Conservation (phyloP, 2,888 invertebrate genomes). For the Lasioglossum vierecki region DNA sequence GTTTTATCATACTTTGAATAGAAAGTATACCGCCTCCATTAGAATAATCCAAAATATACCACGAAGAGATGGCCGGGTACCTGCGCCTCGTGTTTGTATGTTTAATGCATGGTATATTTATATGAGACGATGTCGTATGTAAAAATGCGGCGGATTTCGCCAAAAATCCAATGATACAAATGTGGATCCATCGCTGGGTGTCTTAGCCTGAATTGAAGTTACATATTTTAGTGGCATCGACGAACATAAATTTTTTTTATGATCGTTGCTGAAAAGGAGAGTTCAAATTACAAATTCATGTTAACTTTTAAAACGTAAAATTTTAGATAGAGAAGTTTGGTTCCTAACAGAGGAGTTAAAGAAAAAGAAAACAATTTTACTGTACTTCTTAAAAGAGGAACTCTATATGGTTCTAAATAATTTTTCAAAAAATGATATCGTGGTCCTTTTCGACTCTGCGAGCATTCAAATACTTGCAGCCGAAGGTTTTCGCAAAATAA, state of each 20-base stretch:
- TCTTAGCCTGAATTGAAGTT: background rate
- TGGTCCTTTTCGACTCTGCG: too few species aligned
- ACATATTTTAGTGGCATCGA: background rate
- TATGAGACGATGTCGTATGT: background rate
- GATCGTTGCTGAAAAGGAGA: background rate
- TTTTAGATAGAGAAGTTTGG: background rate
- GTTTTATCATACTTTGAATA: background rate
- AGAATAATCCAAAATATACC: constrained; percentile 1
- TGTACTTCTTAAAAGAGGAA: background rate
- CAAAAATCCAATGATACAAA: constrained; percentile 1
- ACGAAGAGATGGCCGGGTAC: background rate
- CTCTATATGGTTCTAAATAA: background rate
- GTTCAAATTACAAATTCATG: background rate
- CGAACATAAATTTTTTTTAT: background rate
- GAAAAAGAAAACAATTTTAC: too few species aligned
- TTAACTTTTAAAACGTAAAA: background rate
- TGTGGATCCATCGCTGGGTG: background rate
- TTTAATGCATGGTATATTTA: background rate
- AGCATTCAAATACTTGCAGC: background rate
- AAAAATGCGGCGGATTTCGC: background rate
- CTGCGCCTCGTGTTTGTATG: background rate
- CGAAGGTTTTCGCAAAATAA: background rate
- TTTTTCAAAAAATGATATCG: too few species aligned
- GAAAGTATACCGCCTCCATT: background rate
- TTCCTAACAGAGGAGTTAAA: background rate